These are phyloP conservation scores for Notolepis coatsorum DNA, from an alignment of 2,797 vertebrate species.

Conservation along the genomic window DNA sequence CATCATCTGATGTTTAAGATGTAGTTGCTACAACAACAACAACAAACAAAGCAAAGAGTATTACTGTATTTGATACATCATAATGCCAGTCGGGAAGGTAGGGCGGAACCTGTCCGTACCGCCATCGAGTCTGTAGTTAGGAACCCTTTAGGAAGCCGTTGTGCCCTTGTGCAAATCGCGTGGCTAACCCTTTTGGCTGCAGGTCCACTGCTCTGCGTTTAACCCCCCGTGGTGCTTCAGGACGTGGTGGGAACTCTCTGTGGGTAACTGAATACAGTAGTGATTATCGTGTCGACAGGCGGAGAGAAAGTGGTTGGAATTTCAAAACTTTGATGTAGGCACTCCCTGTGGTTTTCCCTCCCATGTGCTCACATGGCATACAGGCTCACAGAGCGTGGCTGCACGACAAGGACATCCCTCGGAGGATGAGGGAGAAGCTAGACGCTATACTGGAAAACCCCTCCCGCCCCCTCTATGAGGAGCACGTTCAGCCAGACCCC, in stretches of 20 bases:
- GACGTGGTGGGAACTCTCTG: neutral
- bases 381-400: conserved; percentile 14
- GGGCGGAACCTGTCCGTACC: conserved; percentile 16
- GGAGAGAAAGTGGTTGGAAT: no score
- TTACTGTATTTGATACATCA: conserved; percentile 58
- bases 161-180: conserved; percentile 12
- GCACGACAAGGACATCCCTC: conserved; percentile 25
- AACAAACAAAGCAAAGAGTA: conserved; percentile 63
- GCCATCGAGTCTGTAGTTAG: neutral
- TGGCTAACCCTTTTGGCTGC: conserved; percentile 23
- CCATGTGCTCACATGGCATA: neutral
- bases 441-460: no score
- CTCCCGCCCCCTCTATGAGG: no score
- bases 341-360: neutral
- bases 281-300: no score
- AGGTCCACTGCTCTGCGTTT: neutral
- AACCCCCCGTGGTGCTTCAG: neutral
- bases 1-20: conserved; percentile 22
- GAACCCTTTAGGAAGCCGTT: neutral
- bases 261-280: neutral
- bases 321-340: neutral
- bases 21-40: conserved; percentile 59
- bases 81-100: conserved; percentile 35
- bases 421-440: no score
- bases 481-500: no score